Conservation (phyloP, 2,797 vertebrate species). For the Sebastes hubbsi region DNA sequence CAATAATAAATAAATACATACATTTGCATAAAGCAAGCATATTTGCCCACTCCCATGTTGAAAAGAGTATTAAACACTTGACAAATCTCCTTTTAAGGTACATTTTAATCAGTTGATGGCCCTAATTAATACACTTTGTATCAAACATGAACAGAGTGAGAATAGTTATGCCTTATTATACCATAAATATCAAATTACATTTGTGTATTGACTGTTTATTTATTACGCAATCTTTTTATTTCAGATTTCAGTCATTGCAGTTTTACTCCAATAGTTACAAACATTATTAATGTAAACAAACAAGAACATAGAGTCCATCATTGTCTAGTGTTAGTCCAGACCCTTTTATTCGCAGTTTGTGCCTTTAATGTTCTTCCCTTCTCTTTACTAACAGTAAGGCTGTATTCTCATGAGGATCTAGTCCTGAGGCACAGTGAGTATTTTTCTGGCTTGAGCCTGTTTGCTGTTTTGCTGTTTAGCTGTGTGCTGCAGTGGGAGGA, state of each 20-base stretch:
- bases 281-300: background rate
- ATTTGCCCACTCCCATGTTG: no score
- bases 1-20: no score
- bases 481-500: slow-evolving; percentile 2
- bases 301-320: background rate
- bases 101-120: no score
- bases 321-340: background rate
- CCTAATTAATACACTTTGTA: no score
- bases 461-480: background rate
- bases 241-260: background rate
- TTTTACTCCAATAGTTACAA: background rate
- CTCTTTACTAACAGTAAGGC: background rate
- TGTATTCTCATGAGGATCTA: background rate
- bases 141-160: no score
- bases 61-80: no score
- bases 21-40: no score
- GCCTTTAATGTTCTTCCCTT: background rate
- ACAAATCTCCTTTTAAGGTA: no score
- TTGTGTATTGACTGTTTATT: background rate
- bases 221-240: background rate
- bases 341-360: background rate
- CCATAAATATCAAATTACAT: background rate
- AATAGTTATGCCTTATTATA: no score
- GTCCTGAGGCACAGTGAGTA: background rate
- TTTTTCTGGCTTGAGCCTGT: background rate